Conservation (phyloP, 2,113 vertebrate genomes). For the Zosterops japonicus region DNA sequence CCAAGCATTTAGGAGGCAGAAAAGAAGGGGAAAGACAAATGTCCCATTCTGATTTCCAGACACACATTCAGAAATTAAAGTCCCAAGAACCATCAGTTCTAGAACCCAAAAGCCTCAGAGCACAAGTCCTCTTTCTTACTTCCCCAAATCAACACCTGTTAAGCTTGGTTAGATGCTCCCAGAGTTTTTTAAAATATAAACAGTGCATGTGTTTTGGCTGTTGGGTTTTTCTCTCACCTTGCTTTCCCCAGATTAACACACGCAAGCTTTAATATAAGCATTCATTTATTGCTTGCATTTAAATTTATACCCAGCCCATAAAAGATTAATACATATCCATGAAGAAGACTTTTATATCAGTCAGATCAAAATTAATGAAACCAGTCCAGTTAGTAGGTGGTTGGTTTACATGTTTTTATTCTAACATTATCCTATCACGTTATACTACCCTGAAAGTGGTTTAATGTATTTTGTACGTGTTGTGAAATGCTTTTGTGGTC, state of each 20-base stretch:
- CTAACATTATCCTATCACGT: constrained; percentile 48
- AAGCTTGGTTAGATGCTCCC: background rate
- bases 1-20: background rate
- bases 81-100: background rate
- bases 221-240: background rate
- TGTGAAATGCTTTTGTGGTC: constrained; percentile 62
- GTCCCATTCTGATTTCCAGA: background rate
- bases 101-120: background rate
- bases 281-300: constrained; percentile 42
- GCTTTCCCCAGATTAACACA: background rate
- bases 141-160: background rate
- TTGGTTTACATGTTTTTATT: constrained; percentile 55
- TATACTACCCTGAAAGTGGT: constrained; percentile 35
- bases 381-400: constrained; percentile 59
- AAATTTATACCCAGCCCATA: constrained; percentile 53
- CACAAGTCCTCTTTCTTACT: background rate
- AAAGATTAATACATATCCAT: constrained; percentile 60
- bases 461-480: constrained; percentile 56
- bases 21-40: background rate
- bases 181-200: background rate
- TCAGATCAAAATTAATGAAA: constrained; percentile 72
- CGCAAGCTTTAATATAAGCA: background rate
- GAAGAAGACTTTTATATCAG: constrained; percentile 63
- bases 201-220: background rate
- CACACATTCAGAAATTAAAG: background rate